Percentiles rank a stretch among this genome's conserved stretches.
Evolutionary conservation across 53 echinoderm and acorn worm genomes (phyloP).

Genomic region (Patiria pectinifera): DNA sequence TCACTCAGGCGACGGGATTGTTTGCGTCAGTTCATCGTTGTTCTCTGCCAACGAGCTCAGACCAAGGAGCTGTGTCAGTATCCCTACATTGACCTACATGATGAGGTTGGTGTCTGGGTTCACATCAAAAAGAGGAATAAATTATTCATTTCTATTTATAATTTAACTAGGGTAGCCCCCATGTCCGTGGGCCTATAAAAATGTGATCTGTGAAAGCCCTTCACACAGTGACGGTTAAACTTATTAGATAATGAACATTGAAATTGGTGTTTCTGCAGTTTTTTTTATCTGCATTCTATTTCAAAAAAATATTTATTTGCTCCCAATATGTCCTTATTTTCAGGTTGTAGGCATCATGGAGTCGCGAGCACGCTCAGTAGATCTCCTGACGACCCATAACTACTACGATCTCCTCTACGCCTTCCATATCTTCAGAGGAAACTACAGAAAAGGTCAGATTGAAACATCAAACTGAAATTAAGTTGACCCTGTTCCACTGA

Average conservation of each 20-base stretch:
- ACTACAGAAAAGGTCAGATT: constrained; percentile 89
- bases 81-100: constrained; percentile 96
- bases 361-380: constrained; percentile 89
- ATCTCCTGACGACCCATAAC: constrained; percentile 73
- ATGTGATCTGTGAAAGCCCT: too few species aligned
- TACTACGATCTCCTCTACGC: constrained; percentile 95
- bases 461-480: too few species aligned
- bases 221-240: too few species aligned
- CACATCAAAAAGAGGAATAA: background rate
- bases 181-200: too few species aligned
- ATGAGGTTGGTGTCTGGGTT: constrained; percentile 76
- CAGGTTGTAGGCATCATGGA: constrained; percentile 95
- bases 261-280: too few species aligned
- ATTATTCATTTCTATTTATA: background rate
- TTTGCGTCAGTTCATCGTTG: constrained; percentile 94
- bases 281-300: too few species aligned
- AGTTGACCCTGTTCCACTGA: too few species aligned
- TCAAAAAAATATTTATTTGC: background rate
- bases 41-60: constrained; percentile 80
- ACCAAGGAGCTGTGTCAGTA: constrained; percentile 89
- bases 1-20: constrained; percentile 83
- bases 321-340: background rate
- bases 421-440: constrained; percentile 90
- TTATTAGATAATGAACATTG: too few species aligned
- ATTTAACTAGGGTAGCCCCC: too few species aligned